phyloP scores from a whole-genome alignment of 2,113 vertebrate genomes.

The Eurypyga helias region DNA sequence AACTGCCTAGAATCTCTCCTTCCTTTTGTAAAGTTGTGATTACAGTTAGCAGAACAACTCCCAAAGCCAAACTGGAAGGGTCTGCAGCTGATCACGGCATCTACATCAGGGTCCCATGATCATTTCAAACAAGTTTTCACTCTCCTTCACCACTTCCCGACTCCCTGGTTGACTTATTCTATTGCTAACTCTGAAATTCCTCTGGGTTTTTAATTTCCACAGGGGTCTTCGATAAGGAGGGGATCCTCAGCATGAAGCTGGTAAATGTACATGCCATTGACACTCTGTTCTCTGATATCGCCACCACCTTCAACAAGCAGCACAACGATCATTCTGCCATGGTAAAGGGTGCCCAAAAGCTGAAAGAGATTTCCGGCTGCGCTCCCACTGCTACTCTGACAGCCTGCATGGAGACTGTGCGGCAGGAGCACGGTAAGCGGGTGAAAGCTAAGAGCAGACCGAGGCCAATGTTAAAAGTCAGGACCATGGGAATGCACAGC shows the following conservation, averaged over 20 bases:
- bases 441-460: too few species aligned
- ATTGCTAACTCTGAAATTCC: not conserved
- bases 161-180: not conserved
- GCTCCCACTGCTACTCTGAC: not conserved
- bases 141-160: not conserved
- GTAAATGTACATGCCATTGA: conserved; percentile 64
- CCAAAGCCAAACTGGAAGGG: not conserved
- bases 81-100: not conserved
- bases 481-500: not conserved
- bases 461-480: not conserved
- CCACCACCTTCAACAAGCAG: conserved; percentile 74
- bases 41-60: not conserved
- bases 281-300: conserved; percentile 54
- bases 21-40: not conserved
- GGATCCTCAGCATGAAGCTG: conserved; percentile 57
- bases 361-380: conserved; percentile 52
- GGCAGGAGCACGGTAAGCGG: conserved; percentile 62
- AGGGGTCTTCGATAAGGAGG: not conserved
- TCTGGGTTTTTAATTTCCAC: not conserved
- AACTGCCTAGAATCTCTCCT: not conserved
- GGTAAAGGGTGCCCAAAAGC: conserved; percentile 27
- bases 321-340: conserved; percentile 67
- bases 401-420: conserved; percentile 58
- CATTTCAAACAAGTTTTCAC: not conserved
- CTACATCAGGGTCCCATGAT: not conserved